Evolutionary conservation across 2,797 vertebrate species (phyloP).

Genomic region (Eulemur mongoz): DNA sequence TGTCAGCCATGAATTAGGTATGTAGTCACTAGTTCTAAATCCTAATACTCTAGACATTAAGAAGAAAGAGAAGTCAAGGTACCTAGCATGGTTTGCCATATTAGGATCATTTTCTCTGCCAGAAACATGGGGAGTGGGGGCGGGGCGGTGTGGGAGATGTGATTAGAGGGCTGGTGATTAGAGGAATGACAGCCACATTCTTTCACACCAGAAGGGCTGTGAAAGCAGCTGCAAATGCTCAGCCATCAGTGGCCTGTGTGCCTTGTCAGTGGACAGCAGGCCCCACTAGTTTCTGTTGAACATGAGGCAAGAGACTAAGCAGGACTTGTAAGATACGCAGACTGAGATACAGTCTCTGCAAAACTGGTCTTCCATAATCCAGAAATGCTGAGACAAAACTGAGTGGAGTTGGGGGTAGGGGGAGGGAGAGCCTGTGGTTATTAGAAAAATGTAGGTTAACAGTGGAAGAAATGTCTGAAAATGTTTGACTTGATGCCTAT

Average conservation of each 20-base stretch:
- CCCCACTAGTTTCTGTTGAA: not conserved
- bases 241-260: not conserved
- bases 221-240: conserved; percentile 25
- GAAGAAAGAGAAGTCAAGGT: not conserved
- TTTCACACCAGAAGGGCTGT: not conserved
- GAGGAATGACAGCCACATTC: conserved; percentile 50
- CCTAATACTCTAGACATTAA: not conserved
- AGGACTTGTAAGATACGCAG: conserved; percentile 4
- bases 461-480: not conserved
- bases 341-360: not conserved
- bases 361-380: not conserved
- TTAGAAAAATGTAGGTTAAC: not conserved
- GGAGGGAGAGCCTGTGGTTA: not conserved
- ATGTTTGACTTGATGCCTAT: not conserved
- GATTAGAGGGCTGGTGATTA: not conserved
- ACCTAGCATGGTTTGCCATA: not conserved
- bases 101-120: conserved; percentile 17
- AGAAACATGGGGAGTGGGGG: not conserved
- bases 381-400: not conserved
- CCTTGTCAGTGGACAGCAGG: not conserved
- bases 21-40: not conserved
- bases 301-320: conserved; percentile 35
- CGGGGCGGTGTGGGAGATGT: not conserved
- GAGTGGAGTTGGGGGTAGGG: not conserved
- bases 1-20: not conserved